Base-by-base conservation (phyloP, 1,140 invertebrate genomes). In the Papilio aristodemus region DNA sequence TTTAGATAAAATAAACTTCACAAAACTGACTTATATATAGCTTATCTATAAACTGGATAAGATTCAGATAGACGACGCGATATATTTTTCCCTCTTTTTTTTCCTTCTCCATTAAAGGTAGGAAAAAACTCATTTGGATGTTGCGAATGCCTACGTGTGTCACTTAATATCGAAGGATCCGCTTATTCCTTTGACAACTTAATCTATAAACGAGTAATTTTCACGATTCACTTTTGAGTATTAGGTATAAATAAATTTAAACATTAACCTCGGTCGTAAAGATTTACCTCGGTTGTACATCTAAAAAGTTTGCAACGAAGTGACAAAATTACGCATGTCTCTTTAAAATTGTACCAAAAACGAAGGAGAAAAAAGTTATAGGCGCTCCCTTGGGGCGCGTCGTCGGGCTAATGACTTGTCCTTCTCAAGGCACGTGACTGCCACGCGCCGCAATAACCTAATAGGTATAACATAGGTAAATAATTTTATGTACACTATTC, bases 351-450 rank as follows among this genome's bases (percentile, higher is more conserved):
- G 62, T 38, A 50, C 10, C 54, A 58, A 25, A 46, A 69, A 71
- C 73, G 72, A 62, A 54, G 71, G 77, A 80, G 75, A 81, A 78
- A 79, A 83, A 87, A 83, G 72, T 81, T 78, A 78, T 76, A 81
- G 72, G 69, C 68, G 37, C 74, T 86, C 85, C 81, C 82, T 62
- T 64, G 80, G 81, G 87, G 83, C 70, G 71, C 75, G 77, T 79
- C 71, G 75, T 75, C 64, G 43, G 73, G 83, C 85, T 90, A 90
- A 90, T 88, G 87, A 88, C 81, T 73, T 82, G 85, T 84, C 78
- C 85, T 88, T 69, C 67, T 71, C 39, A 43, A 25, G 79, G 74
- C 87, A 83, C 86, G 87, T 80, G 87, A 64, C 80, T n/a, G 76
- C 50, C 87, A 83, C 87, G 87, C 81, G 86, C 60, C 79, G 60